Evolutionary conservation across 2,797 vertebrate genomes (phyloP).

Genomic region (Fringilla coelebs): DNA sequence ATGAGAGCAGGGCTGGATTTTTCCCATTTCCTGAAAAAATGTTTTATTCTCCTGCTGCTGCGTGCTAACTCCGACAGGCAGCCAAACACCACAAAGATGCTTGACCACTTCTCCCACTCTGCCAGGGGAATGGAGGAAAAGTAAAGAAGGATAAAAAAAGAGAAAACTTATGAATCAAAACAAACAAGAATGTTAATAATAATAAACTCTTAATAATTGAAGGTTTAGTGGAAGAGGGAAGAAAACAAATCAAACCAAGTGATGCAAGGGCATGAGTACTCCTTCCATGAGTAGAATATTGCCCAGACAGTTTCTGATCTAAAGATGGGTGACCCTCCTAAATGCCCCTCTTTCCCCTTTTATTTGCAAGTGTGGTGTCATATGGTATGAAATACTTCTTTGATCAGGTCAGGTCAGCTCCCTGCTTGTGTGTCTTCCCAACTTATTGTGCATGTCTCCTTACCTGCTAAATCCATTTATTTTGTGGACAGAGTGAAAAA

Average conservation of each 20-base stretch:
- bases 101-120: background rate
- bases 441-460: background rate
- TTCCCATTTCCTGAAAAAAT: background rate
- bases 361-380: background rate
- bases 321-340: background rate
- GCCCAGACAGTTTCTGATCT: background rate
- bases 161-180: background rate
- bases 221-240: background rate
- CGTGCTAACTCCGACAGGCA: fast-evolving
- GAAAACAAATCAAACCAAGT: background rate
- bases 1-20: background rate
- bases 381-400: background rate
- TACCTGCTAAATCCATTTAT: background rate
- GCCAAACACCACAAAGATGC: background rate
- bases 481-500: background rate
- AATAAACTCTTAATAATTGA: background rate
- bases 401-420: background rate
- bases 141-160: background rate
- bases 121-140: background rate
- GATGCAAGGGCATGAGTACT: background rate
- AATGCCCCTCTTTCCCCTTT: background rate
- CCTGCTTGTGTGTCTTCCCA: background rate
- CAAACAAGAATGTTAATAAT: background rate
- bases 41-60: background rate
- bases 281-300: background rate